Evolutionary conservation across 2,797 vertebrate genomes (phyloP).

Genomic region (Poecilia picta): DNA sequence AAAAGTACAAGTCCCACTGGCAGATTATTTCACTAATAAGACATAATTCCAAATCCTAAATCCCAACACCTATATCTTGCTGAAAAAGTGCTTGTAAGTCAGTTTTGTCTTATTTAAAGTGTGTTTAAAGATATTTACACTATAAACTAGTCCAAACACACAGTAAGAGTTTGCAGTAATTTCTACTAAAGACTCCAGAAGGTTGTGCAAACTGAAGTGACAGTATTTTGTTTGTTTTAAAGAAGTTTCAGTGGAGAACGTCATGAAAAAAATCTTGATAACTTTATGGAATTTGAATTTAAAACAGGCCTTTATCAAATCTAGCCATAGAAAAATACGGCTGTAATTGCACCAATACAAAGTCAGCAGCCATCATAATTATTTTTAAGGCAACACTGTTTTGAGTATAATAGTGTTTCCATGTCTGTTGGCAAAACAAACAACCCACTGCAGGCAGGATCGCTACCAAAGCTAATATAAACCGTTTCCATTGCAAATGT

Average conservation of each 20-base stretch:
- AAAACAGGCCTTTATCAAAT: neutral
- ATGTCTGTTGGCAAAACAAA: neutral
- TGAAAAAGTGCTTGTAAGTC: too few relatives aligned
- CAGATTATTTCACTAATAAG: too few relatives aligned
- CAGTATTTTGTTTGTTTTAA: neutral
- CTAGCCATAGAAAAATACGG: neutral
- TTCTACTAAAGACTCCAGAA: constrained; percentile 14
- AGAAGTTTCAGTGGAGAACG: neutral
- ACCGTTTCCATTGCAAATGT: too few relatives aligned
- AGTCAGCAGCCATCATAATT: neutral
- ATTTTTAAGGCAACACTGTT: neutral
- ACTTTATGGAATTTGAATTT: neutral
- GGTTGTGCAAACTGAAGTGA: constrained; percentile 4
- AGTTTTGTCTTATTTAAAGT: too few relatives aligned
- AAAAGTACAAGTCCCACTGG: too few relatives aligned
- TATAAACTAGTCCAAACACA: too few relatives aligned
- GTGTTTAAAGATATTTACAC: too few relatives aligned
- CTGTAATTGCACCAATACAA: neutral
- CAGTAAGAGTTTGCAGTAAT: neutral
- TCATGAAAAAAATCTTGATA: neutral
- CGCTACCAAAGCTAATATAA: neutral
- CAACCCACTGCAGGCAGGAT: too few relatives aligned
- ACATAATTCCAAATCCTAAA: too few relatives aligned
- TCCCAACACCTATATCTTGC: too few relatives aligned
- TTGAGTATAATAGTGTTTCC: neutral